Evolutionary conservation across 1,140 invertebrate genomes (phyloP).

Genomic region (Elymnias hypermnestra): DNA sequence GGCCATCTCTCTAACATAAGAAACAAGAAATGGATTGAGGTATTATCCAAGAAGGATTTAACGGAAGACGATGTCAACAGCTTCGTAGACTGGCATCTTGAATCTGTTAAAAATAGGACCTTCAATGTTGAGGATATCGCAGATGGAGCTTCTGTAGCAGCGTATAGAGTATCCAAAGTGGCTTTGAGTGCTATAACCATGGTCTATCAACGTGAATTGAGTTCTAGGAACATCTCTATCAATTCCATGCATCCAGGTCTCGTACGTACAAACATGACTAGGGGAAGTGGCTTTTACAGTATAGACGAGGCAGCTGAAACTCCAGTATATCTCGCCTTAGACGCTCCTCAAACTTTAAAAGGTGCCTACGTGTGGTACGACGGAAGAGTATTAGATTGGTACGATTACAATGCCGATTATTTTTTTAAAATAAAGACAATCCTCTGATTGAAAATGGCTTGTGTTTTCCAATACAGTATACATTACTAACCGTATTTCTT

Average conservation of each 20-base stretch:
- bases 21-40: slow-evolving; percentile 72
- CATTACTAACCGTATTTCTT: too few relatives aligned
- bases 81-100: slow-evolving; percentile 82
- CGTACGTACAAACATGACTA: slow-evolving; percentile 85
- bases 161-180: slow-evolving; percentile 84
- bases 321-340: slow-evolving; percentile 53
- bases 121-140: slow-evolving; percentile 58
- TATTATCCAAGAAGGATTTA: slow-evolving; percentile 72
- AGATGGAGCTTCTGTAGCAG: slow-evolving; percentile 74
- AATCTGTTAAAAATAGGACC: slow-evolving; percentile 46
- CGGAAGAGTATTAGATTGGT: slow-evolving; percentile 53
- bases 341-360: slow-evolving; percentile 46
- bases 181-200: slow-evolving; percentile 79
- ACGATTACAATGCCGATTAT: slow-evolving; percentile 42
- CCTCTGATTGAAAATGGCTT: too few relatives aligned
- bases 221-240: slow-evolving; percentile 77
- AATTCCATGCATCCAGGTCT: slow-evolving; percentile 82
- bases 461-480: too few relatives aligned
- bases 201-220: slow-evolving; percentile 79
- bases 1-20: slow-evolving; percentile 79
- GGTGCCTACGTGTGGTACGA: slow-evolving; percentile 69
- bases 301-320: slow-evolving; percentile 78
- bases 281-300: slow-evolving; percentile 78
- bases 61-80: slow-evolving; percentile 76
- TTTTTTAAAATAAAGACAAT: slow-evolving; percentile 35